Conservation (phyloP, 2,797 vertebrate species). For the Acipenser oxyrinchus region DNA sequence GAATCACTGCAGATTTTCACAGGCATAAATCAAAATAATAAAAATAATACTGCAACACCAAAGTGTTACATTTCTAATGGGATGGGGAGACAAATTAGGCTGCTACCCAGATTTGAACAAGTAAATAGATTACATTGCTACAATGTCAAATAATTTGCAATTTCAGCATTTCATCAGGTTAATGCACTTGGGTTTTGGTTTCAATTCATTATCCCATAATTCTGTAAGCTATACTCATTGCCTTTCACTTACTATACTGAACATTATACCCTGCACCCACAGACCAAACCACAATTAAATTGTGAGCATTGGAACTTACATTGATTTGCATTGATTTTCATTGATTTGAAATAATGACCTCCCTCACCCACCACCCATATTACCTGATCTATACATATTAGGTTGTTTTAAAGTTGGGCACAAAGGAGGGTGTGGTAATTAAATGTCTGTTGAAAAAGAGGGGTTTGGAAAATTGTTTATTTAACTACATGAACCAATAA, state of each 20-base stretch:
- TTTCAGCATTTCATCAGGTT: neutral
- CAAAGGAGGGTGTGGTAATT: neutral
- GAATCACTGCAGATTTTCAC: too few relatives aligned
- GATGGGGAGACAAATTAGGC: neutral
- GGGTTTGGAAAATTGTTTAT: conserved; percentile 41
- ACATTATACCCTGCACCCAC: neutral
- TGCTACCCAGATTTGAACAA: neutral
- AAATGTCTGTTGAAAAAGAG: neutral
- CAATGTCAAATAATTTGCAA: neutral
- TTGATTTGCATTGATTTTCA: conserved; percentile 3
- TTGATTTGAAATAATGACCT: conserved; percentile 11
- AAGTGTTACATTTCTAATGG: neutral
- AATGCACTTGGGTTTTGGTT: neutral
- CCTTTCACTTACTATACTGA: neutral
- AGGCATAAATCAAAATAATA: too few relatives aligned
- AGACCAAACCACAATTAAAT: conserved; percentile 7
- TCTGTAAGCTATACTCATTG: neutral
- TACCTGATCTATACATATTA: conserved; percentile 8
- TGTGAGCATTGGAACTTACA: conserved; percentile 3
- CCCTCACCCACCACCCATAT: neutral
- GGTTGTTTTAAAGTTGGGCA: neutral
- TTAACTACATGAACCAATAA: conserved; percentile 26
- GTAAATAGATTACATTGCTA: neutral
- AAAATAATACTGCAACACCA: neutral
- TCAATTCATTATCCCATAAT: neutral